Evolutionary conservation across 2,797 vertebrate species (phyloP).

Genomic region (Ptychobarbus kaznakovi): DNA sequence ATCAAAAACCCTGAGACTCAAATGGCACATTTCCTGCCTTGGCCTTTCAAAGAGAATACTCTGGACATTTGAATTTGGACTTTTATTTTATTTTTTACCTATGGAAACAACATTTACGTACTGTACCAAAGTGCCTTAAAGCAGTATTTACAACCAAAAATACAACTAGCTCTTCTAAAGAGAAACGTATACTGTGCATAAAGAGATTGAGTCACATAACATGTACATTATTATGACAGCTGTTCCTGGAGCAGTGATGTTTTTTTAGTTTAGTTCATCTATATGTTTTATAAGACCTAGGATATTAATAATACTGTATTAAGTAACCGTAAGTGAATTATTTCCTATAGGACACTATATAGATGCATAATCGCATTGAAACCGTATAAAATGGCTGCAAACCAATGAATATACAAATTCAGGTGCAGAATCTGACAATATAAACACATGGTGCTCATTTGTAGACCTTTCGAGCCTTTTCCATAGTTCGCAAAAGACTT

Average conservation of each 20-base stretch:
- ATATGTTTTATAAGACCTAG: neutral
- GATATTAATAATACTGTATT: neutral
- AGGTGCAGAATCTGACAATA: neutral
- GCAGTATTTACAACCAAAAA: conserved; percentile 33
- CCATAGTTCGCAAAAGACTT: neutral
- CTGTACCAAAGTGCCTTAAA: conserved; percentile 48
- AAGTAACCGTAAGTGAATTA: neutral
- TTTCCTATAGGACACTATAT: neutral
- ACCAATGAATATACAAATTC: neutral
- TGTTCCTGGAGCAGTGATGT: conserved; percentile 18
- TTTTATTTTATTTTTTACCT: neutral
- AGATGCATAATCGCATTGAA: neutral
- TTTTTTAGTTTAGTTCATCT: neutral
- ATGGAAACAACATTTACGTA: neutral
- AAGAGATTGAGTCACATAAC: neutral
- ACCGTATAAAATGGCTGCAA: neutral
- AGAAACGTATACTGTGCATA: neutral
- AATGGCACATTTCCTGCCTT: neutral
- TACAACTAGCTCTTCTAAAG: neutral
- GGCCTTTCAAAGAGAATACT: neutral
- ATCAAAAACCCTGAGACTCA: neutral
- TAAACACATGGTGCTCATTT: neutral
- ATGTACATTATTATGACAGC: neutral
- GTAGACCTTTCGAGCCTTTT: neutral
- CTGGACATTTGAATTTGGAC: neutral